phyloP scores from a whole-genome alignment of 1,140 invertebrate genomes.

The Apis laboriosa region DNA sequence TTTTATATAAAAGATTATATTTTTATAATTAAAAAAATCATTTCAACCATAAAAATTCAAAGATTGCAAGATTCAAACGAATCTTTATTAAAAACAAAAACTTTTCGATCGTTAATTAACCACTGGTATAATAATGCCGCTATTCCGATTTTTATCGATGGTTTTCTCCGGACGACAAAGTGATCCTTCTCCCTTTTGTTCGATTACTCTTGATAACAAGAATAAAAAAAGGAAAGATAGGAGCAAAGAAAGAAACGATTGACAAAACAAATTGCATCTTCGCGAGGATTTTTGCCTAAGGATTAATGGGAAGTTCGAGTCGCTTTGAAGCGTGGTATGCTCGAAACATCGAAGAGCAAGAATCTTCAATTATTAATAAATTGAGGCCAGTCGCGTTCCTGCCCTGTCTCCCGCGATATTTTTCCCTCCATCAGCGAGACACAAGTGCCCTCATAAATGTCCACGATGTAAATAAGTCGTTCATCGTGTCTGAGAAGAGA shows the following conservation, averaged over 20 bases:
- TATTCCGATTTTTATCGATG: constrained; percentile 2
- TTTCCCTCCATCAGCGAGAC: neutral
- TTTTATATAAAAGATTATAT: no score
- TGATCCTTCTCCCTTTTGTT: neutral
- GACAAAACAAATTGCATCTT: constrained; percentile 40
- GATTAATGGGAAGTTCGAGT: constrained; percentile 6
- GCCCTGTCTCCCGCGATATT: constrained; percentile 4
- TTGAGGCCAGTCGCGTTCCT: constrained; percentile 27
- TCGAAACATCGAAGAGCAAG: constrained; percentile 20
- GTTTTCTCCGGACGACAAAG: constrained; percentile 4
- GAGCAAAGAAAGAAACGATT: neutral
- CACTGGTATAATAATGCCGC: neutral
- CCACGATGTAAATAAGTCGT: constrained; percentile 50
- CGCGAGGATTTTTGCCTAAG: constrained; percentile 8
- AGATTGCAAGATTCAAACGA: neutral
- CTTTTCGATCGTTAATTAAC: neutral
- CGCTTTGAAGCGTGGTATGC: constrained; percentile 22
- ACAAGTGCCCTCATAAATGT: constrained; percentile 36
- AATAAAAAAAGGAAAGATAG: no score
- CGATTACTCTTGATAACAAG: neutral
- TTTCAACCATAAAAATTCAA: no score
- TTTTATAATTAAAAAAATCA: no score
- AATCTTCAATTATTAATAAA: constrained; percentile 50
- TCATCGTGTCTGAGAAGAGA: constrained; percentile 2
- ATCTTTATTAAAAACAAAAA: neutral